Evolutionary conservation across 53 echinoderm and acorn worm species (phyloP).

Genomic region (Luidia sarsii): DNA sequence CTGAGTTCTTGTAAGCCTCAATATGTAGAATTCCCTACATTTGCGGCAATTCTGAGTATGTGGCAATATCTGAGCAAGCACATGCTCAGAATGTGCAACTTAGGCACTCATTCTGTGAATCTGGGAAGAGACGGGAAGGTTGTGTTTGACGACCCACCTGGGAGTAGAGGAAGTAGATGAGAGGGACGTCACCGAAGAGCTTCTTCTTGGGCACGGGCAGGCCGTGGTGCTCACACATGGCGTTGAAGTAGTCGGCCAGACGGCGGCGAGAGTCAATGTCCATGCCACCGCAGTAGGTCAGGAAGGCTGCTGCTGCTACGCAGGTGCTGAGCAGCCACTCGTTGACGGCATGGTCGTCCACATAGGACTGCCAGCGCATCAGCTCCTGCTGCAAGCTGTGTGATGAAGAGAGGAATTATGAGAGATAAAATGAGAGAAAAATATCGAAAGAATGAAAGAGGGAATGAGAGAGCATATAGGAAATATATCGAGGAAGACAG

Average conservation of each 20-base stretch:
- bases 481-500: too few relatives aligned
- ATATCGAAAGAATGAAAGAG: too few relatives aligned
- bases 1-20: too few relatives aligned
- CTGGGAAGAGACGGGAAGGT: too few relatives aligned
- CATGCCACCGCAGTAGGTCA: constrained; percentile 97
- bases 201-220: constrained; percentile 84
- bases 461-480: too few relatives aligned
- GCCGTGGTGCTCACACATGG: constrained; percentile 72
- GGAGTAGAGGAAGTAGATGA: constrained; percentile 84
- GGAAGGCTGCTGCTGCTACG: constrained; percentile 81
- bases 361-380: constrained; percentile 86
- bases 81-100: too few relatives aligned
- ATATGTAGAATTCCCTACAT: too few relatives aligned
- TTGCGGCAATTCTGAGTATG: too few relatives aligned
- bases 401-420: background rate
- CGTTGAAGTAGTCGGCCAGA: constrained; percentile 71
- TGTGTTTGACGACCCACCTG: constrained; percentile 70
- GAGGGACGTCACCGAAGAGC: constrained; percentile 75
- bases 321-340: constrained; percentile 95
- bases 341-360: constrained; percentile 87
- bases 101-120: too few relatives aligned
- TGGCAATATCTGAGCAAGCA: too few relatives aligned
- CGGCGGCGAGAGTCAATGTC: constrained; percentile 74
- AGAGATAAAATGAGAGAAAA: too few relatives aligned
- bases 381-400: constrained; percentile 80